phyloP scores from a whole-genome alignment of 2,113 vertebrate species.

The Ptilonorhynchus violaceus region DNA sequence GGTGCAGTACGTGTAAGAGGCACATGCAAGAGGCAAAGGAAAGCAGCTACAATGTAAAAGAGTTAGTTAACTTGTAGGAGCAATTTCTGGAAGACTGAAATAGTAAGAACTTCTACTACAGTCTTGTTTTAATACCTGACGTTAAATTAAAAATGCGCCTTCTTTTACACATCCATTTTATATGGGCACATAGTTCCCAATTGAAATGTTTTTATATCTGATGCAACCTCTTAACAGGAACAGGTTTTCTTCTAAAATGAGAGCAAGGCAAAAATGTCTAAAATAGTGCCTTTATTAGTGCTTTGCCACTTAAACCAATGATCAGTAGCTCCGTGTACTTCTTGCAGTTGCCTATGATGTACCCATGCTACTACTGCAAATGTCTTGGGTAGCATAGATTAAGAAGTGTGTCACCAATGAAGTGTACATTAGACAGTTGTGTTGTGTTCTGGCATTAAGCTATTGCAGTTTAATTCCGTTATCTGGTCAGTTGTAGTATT shows the following conservation, averaged over 20 bases:
- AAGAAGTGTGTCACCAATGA: background rate
- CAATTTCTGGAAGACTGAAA: background rate
- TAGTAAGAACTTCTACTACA: background rate
- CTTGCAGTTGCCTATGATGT: background rate
- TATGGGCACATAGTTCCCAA: background rate
- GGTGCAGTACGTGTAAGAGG: background rate
- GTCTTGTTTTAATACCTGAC: background rate
- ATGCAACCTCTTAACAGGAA: background rate
- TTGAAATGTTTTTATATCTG: background rate
- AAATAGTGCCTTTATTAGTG: background rate
- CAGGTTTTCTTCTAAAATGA: background rate
- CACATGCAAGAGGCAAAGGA: background rate
- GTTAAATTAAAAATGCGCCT: background rate
- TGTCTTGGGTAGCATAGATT: background rate
- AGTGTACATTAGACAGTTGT: constrained; percentile 13
- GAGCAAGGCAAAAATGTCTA: background rate
- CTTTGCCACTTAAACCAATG: background rate
- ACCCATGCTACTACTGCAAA: background rate
- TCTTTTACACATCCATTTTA: background rate
- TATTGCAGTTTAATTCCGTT: constrained; percentile 12
- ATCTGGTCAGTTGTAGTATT: constrained; percentile 19
- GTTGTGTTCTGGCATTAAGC: constrained; percentile 3
- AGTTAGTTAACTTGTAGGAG: background rate
- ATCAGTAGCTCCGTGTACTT: background rate
- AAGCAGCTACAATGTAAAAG: background rate